Conservation (phyloP, 2,888 invertebrate species). For the Coelopa pilipes region DNA sequence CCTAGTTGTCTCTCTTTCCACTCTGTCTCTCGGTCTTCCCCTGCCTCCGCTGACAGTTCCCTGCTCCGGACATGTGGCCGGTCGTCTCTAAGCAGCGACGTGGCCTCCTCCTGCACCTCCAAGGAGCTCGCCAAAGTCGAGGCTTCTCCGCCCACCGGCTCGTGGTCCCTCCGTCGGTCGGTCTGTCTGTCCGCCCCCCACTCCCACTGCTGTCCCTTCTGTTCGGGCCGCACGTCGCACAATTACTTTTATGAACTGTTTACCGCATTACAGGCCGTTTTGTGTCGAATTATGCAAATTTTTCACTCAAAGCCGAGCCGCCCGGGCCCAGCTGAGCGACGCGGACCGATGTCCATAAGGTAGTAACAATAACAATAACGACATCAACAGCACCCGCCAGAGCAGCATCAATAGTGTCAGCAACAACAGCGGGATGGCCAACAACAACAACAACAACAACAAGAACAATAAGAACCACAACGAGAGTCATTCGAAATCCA, state of each 20-base stretch:
- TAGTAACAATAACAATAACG: slow-evolving; percentile 18
- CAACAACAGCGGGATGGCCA: background rate
- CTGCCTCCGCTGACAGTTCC: no score
- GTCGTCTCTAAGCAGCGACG: no score
- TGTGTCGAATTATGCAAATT: slow-evolving; percentile 46
- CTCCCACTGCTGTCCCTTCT: background rate
- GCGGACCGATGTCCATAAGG: slow-evolving; percentile 23
- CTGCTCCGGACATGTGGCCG: no score
- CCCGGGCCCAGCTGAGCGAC: no score
- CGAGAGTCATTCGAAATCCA: background rate
- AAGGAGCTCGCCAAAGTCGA: no score
- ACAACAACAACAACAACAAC: background rate
- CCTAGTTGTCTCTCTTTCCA: no score
- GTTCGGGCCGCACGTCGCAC: slow-evolving; percentile 26
- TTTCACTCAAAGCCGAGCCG: slow-evolving; percentile 36
- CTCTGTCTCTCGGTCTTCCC: no score
- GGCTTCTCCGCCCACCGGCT: no score
- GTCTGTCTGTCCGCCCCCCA: no score
- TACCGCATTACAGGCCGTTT: slow-evolving; percentile 60
- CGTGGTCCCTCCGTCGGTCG: no score
- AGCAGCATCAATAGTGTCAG: background rate
- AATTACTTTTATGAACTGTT: slow-evolving; percentile 64
- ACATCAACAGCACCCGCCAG: background rate
- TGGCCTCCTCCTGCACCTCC: no score
- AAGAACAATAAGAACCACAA: background rate